These are phyloP conservation scores for Phragmatobia fuliginosa DNA, from an alignment of 2,888 invertebrate species.

Conservation along the genomic window DNA sequence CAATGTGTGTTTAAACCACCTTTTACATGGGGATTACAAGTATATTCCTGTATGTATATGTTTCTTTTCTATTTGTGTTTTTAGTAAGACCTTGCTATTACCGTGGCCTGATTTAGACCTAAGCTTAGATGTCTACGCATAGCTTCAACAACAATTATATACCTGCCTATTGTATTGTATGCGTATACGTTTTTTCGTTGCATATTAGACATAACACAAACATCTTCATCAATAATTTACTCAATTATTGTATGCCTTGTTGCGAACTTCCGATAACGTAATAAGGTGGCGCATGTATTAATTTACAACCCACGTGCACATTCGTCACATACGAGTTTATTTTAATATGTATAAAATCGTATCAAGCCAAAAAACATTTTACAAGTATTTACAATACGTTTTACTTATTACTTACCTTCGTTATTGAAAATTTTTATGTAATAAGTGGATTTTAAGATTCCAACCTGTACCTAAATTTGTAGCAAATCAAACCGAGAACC, in stretches of 20 bases:
- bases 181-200: neutral
- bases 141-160: neutral
- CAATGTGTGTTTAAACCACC: too few species aligned
- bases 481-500: constrained; percentile 50
- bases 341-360: neutral
- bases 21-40: too few species aligned
- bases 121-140: neutral
- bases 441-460: neutral
- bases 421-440: too few species aligned
- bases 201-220: neutral
- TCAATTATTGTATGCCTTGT: neutral
- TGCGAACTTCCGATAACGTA: neutral
- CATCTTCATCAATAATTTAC: neutral
- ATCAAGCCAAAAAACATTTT: neutral
- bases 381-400: too few species aligned
- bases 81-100: neutral
- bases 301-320: neutral
- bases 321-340: neutral
- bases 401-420: too few species aligned
- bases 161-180: too few species aligned
- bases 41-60: too few species aligned
- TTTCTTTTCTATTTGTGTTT: too few species aligned
- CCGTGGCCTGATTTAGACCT: neutral
- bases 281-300: neutral
- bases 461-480: constrained; percentile 33